Evolutionary conservation across 2,888 invertebrate species (phyloP).

Genomic region (Pseudococcus viburni): DNA sequence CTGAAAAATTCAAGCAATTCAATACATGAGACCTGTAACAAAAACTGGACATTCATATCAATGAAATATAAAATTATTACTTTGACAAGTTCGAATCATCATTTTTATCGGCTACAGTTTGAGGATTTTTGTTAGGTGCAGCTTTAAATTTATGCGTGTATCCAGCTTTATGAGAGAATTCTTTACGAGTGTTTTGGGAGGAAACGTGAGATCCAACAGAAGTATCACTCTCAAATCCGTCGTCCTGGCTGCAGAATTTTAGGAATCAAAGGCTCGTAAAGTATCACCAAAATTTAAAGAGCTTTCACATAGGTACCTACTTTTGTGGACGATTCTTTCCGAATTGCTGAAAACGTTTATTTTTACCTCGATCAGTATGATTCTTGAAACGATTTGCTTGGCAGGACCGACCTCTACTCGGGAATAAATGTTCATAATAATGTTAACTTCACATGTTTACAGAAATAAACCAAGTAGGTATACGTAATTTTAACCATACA

Average conservation of each 20-base stretch:
- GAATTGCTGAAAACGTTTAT: conserved; percentile 20
- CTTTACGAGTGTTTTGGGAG: neutral
- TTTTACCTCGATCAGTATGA: neutral
- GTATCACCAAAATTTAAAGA: neutral
- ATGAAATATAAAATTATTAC: neutral
- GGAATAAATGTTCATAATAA: neutral
- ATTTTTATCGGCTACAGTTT: neutral
- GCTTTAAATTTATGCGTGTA: neutral
- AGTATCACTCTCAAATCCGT: neutral
- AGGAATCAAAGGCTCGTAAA: neutral
- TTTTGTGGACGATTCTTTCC: neutral
- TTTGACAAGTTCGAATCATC: neutral
- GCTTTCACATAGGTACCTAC: neutral
- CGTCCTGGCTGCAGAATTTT: neutral
- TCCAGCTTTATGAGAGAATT: neutral
- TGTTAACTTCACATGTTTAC: neutral
- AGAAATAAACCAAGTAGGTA: neutral
- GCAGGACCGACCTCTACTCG: no score
- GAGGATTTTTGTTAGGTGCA: neutral
- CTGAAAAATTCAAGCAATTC: neutral
- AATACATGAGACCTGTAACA: neutral
- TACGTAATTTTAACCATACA: neutral
- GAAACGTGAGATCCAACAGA: neutral
- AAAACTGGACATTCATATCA: neutral
- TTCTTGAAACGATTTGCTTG: neutral